phyloP scores from a whole-genome alignment of 2,113 vertebrate species.

The Dicaeum eximium region DNA sequence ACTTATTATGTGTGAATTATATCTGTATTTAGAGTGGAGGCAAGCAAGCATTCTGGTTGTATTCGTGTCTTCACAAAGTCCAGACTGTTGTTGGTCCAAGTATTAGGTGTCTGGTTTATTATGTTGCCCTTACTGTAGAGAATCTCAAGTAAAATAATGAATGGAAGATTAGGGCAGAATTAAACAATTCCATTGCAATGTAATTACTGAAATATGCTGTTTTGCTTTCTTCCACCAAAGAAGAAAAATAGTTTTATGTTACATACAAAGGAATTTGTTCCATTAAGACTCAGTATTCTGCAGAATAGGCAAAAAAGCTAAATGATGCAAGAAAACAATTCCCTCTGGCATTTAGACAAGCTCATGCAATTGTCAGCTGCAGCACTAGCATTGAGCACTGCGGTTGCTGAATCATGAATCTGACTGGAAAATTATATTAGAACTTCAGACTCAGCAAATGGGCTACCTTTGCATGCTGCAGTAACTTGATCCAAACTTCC shows the following conservation, averaged over 20 bases:
- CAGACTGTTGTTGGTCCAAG: neutral
- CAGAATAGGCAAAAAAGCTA: conserved; percentile 45
- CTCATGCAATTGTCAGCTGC: conserved; percentile 53
- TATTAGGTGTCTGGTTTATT: neutral
- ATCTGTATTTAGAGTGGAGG: neutral
- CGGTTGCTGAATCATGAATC: conserved; percentile 72
- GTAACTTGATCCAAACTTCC: conserved; percentile 59
- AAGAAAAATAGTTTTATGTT: neutral
- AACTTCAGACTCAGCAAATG: conserved; percentile 70
- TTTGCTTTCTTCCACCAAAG: neutral
- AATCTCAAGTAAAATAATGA: neutral
- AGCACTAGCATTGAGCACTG: conserved; percentile 28
- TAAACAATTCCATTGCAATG: neutral
- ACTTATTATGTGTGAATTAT: neutral
- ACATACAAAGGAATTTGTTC: neutral
- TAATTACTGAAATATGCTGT: neutral
- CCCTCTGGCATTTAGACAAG: conserved; percentile 43
- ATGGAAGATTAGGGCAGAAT: neutral
- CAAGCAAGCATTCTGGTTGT: neutral
- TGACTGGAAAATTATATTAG: conserved; percentile 34
- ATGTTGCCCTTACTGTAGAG: neutral
- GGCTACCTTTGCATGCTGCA: conserved; percentile 34
- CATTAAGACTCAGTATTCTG: neutral
- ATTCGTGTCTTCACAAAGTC: neutral
- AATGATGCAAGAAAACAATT: conserved; percentile 23